These are phyloP conservation scores for Laticauda laticaudata DNA, from an alignment of 2,113 vertebrate species.

Conservation along the genomic window DNA sequence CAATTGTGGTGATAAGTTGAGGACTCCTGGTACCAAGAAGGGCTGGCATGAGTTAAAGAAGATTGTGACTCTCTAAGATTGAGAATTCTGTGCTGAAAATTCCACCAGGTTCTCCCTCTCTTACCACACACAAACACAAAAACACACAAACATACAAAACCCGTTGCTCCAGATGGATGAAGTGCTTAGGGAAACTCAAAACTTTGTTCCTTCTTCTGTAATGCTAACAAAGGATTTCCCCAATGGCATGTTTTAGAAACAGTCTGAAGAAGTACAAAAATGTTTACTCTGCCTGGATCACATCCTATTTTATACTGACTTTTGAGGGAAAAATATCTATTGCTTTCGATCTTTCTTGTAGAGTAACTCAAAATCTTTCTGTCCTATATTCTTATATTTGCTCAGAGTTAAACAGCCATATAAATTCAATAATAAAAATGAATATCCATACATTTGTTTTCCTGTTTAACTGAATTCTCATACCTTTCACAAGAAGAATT, in stretches of 20 bases:
- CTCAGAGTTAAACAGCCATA: conserved; percentile 18
- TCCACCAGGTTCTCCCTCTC: neutral
- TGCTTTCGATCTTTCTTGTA: neutral
- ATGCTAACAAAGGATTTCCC: neutral
- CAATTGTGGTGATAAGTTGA: neutral
- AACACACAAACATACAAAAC: neutral
- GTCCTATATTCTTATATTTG: neutral
- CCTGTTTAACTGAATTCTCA: neutral
- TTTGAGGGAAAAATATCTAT: neutral
- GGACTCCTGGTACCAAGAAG: neutral
- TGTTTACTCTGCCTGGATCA: neutral
- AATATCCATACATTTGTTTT: conserved; percentile 30
- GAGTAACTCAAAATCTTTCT: neutral
- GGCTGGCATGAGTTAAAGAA: neutral
- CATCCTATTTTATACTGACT: neutral
- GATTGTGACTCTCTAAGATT: neutral
- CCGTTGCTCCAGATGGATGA: neutral
- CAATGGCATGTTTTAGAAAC: neutral
- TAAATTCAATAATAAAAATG: conserved; percentile 26
- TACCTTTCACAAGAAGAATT: neutral
- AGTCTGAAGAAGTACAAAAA: neutral
- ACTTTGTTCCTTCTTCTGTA: neutral
- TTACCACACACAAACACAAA: too few species aligned
- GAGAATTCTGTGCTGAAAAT: neutral
- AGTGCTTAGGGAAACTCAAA: neutral